Evolutionary conservation across 2,888 invertebrate species (phyloP).

Genomic region (Drosophila niveifrons): DNA sequence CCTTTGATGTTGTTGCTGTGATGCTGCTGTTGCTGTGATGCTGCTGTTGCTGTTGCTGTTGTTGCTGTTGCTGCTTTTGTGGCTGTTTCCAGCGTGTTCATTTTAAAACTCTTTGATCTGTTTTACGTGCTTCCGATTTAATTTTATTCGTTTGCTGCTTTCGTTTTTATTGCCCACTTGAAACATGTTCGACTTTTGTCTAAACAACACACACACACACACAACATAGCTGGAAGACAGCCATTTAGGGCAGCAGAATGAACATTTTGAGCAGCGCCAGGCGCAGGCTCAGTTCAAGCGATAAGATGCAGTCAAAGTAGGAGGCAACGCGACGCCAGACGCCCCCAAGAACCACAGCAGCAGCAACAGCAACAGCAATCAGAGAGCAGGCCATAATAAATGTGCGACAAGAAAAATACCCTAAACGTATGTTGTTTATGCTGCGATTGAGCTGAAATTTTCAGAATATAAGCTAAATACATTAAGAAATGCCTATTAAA

Average conservation of each 20-base stretch:
- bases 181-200: constrained; percentile 63
- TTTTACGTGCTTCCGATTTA: constrained; percentile 74
- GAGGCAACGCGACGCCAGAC: constrained; percentile 53
- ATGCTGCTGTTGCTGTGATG: constrained; percentile 25
- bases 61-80: constrained; percentile 28
- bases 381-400: not conserved
- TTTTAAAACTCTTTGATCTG: constrained; percentile 66
- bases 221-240: constrained; percentile 40
- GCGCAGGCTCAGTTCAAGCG: constrained; percentile 36
- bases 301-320: constrained; percentile 48
- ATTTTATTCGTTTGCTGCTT: constrained; percentile 60
- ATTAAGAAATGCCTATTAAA: too few relatives aligned
- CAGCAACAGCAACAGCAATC: not conserved
- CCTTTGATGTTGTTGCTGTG: constrained; percentile 34
- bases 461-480: not conserved
- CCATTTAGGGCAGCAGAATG: constrained; percentile 62
- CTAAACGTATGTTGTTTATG: not conserved
- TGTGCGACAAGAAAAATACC: constrained; percentile 10
- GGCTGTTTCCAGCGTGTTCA: constrained; percentile 19
- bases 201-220: constrained; percentile 53
- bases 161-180: constrained; percentile 75
- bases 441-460: not conserved
- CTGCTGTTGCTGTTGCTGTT: constrained; percentile 22
- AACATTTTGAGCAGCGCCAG: constrained; percentile 62
- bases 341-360: constrained; percentile 31